These are phyloP conservation scores for Falcunculus frontatus DNA, from an alignment of 2,113 vertebrate genomes.

Conservation along the genomic window DNA sequence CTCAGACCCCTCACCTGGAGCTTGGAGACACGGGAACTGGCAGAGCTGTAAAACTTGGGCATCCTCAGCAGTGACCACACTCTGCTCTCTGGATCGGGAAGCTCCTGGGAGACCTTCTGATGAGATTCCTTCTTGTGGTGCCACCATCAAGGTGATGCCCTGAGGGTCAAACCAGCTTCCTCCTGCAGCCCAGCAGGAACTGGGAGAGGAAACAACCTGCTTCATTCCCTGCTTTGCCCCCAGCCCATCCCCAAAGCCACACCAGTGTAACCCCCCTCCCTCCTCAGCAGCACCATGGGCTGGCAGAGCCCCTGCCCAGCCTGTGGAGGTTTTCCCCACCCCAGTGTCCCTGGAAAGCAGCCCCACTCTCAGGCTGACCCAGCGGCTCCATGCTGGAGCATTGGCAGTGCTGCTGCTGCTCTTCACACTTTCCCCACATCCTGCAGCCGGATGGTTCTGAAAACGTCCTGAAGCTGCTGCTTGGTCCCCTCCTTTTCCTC, in stretches of 20 bases:
- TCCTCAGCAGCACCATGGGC: background rate
- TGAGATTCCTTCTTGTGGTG: background rate
- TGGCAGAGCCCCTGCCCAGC: background rate
- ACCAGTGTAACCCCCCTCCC: background rate
- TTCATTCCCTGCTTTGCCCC: background rate
- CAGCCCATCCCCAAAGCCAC: background rate
- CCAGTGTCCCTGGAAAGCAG: background rate
- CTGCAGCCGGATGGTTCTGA: background rate
- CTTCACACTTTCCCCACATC: conserved; percentile 17
- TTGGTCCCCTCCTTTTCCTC: background rate
- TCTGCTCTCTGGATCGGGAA: accelerated
- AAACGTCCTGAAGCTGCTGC: background rate
- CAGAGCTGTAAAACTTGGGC: background rate
- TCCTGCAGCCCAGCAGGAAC: background rate
- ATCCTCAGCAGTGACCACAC: background rate
- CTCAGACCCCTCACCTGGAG: background rate
- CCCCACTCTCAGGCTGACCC: background rate
- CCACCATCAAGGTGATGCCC: background rate
- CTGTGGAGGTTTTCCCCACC: accelerated
- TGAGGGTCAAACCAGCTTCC: background rate
- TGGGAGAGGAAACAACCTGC: background rate
- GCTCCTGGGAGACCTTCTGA: background rate
- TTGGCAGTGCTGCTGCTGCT: accelerated
- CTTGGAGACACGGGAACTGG: background rate
- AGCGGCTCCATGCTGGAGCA: accelerated